Base-by-base conservation (phyloP, 2,113 vertebrate genomes). In the Rhea americana region DNA sequence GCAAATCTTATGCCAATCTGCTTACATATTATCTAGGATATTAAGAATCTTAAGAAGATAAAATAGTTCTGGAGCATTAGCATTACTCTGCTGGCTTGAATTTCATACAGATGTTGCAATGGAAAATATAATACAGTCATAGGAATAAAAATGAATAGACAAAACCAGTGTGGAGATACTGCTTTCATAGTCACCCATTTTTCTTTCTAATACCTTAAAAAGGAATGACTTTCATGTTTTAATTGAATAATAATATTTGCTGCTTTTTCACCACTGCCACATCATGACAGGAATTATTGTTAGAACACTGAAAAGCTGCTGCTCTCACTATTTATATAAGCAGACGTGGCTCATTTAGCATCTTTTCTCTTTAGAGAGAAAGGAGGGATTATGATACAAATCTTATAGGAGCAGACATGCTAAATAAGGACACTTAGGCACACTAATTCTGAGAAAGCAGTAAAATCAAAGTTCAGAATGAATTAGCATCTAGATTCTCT, bases 81-180 rank as follows among this genome's bases (percentile, higher is more conserved):
- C 7, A 93, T 45, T 13, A 91, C n/a, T 79, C 66, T 92, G 93
- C 70, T 74, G n/a, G 61, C 59, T 94, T 39, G 87, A 72, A 89
- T 93, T 92, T 82, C 35, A 51, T 24, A 53, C 7, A 62, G 26
- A 43, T 62, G 25, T 39, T 82, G 6, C 26, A 87, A 70, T 11
- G 58, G 18, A 16, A 39, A 62, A 35, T 55, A 66, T 76, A 39
- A 71, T 75, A 63, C 12, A 68, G 5, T 61, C 84, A 43, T 19
- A n/a, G 13, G 50, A 48, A 83, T 8, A 66, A 82, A 89, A 91
- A 87, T 30, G 7, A 18, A 35, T 63, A 30, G n/a, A 35, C 14
- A 66, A 89, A 90, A 9, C 11, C 30, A 77, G 39, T 2, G 1
- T 70, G 45, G 13, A 35, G 68, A 35, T 67, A 13, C 15, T 48